Base-by-base conservation (phyloP, 1,140 invertebrate species). In the Mamestra configurata region DNA sequence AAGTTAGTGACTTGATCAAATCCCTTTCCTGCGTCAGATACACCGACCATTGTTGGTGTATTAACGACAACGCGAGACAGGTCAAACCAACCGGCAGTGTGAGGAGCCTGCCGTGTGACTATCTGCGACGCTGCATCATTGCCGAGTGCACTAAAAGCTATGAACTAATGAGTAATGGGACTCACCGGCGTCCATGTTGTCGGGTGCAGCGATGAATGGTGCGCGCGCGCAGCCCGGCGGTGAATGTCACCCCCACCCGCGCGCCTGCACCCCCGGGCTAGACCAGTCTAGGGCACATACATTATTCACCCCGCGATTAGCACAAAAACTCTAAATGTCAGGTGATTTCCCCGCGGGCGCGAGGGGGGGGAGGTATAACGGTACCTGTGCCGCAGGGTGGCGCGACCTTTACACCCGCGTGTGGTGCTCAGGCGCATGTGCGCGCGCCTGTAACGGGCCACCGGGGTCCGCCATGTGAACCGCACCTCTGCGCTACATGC, bases 151-250 rank as follows among this genome's bases (percentile, higher is more conserved):
- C 61, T 71, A 64, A 59, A 71, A 79, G 35, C 8, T 15, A 31
- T 35, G 5, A 61, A 61, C 57, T 15, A 66, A 66, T 46, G 66
- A 46, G 66, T 53, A 46, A 46, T 46, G 68, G 66, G 71, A 88
- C 88, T 91, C 88, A 91, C 89, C 86, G 71, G 82, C 66, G 64
- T 86, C 86, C 86, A 90, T 90, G 77, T 46, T 68, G 51, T 20
- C 78, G 64, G 76, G 57, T 35, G 79, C 80, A 20, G 75, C 80
- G 80, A 55, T 82, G 81, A 84, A 80, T 82, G 81, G 61, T 51
- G 80, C 83, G 76, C 71, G 81, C 61, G 85, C 79, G 79, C 15
- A 43, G 31, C 51, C 15, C 64, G 18, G 82, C 81, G 20, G 4
- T 1, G 40, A 22, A 11, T 81, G 82, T 82, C 84, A 85, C 87